Conservation (phyloP, 1,140 invertebrate species). For the Lucilia cuprina region DNA sequence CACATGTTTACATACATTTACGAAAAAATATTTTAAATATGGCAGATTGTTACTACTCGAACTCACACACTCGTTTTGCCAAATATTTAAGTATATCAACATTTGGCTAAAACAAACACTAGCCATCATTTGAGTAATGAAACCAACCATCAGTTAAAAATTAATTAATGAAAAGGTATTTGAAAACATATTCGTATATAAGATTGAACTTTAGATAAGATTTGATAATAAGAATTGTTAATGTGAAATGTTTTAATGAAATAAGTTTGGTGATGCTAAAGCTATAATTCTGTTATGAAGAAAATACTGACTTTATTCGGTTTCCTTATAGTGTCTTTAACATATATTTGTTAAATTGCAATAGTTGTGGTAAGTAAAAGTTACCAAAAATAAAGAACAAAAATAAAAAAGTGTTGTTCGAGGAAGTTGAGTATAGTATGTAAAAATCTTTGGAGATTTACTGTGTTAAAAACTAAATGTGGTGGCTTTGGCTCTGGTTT, state of each 20-base stretch:
- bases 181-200: no score
- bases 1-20: background rate
- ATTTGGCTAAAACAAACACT: background rate
- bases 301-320: no score
- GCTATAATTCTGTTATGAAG: no score
- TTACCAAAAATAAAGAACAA: background rate
- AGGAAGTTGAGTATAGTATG: background rate
- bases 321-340: background rate
- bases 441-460: slow-evolving; percentile 27
- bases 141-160: background rate
- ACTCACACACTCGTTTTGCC: background rate
- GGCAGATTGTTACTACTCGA: background rate
- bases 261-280: no score
- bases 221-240: no score
- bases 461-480: slow-evolving; percentile 29
- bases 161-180: no score
- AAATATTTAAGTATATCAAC: background rate
- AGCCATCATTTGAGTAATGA: background rate
- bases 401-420: background rate
- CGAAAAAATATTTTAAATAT: background rate
- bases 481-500: slow-evolving; percentile 10
- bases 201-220: no score
- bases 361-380: slow-evolving; percentile 10
- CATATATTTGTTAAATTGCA: slow-evolving; percentile 10
- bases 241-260: no score